Percentiles rank a stretch among this genome's conserved stretches.
Evolutionary conservation across 2,888 invertebrate species (phyloP).

Genomic region (Augiades crinisus): DNA sequence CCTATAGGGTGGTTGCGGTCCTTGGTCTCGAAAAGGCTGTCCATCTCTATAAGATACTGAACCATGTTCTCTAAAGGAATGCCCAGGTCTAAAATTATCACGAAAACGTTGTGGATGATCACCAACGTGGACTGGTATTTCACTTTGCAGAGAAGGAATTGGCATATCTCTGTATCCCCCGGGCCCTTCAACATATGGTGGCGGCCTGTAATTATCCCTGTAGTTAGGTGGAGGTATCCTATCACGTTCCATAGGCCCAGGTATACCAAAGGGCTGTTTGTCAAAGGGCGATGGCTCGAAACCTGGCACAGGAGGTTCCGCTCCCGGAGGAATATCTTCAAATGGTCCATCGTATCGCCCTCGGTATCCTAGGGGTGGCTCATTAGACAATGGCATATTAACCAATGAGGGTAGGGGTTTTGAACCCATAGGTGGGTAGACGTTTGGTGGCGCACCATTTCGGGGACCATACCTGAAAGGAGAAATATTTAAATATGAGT

Average conservation of each 20-base stretch:
- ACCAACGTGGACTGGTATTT: slow-evolving; percentile 69
- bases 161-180: slow-evolving; percentile 55
- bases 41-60: slow-evolving; percentile 50
- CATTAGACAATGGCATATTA: slow-evolving; percentile 49
- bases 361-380: slow-evolving; percentile 61
- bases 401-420: slow-evolving; percentile 62
- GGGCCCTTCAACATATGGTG: slow-evolving; percentile 57
- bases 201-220: slow-evolving; percentile 62
- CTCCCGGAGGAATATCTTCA: slow-evolving; percentile 83
- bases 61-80: slow-evolving; percentile 61
- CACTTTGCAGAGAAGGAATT: slow-evolving; percentile 50
- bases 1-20: slow-evolving; percentile 51
- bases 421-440: slow-evolving; percentile 56
- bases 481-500: slow-evolving; percentile 9
- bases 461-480: slow-evolving; percentile 70
- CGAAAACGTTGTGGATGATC: slow-evolving; percentile 59
- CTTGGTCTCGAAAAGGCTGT: slow-evolving; percentile 56
- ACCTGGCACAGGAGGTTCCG: slow-evolving; percentile 83
- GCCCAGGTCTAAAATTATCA: slow-evolving; percentile 63
- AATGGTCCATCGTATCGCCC: slow-evolving; percentile 73
- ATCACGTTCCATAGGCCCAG: slow-evolving; percentile 60
- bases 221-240: slow-evolving; percentile 60
- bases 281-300: slow-evolving; percentile 81
- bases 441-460: slow-evolving; percentile 55
- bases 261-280: slow-evolving; percentile 64